Conservation (phyloP, 2,888 invertebrate genomes). For the Trachelus stipa region DNA sequence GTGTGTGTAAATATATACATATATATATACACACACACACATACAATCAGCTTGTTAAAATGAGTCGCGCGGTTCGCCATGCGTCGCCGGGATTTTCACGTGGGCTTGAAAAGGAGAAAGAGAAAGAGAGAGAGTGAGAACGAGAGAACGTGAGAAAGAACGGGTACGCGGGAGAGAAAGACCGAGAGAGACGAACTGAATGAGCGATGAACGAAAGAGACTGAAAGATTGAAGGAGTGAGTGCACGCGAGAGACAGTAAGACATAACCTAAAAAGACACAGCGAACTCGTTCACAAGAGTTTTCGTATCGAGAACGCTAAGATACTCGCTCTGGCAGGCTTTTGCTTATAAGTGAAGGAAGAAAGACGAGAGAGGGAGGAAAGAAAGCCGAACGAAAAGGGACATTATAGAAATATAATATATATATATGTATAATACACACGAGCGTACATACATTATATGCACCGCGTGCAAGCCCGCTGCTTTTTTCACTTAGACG, state of each 20-base stretch:
- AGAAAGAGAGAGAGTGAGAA: neutral
- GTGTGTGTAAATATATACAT: no score
- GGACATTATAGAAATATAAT: neutral
- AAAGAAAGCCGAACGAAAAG: neutral
- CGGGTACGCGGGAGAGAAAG: neutral
- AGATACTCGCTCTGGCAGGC: neutral
- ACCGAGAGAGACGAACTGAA: neutral
- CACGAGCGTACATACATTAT: neutral
- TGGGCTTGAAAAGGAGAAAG: conserved; percentile 5
- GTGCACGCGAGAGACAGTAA: neutral
- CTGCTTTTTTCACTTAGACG: neutral
- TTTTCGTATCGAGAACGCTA: neutral
- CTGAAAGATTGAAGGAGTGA: neutral
- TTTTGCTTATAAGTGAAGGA: neutral
- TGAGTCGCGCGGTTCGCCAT: neutral
- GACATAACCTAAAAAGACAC: neutral
- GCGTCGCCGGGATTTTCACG: conserved; percentile 2
- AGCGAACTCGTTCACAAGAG: neutral
- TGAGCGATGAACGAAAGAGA: neutral
- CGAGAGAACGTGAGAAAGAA: neutral
- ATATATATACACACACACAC: no score
- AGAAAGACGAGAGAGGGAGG: neutral
- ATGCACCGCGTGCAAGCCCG: neutral
- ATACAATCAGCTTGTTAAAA: neutral
- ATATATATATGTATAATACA: neutral